phyloP scores from a whole-genome alignment of 2,113 vertebrate genomes.

The Oryzias javanicus region DNA sequence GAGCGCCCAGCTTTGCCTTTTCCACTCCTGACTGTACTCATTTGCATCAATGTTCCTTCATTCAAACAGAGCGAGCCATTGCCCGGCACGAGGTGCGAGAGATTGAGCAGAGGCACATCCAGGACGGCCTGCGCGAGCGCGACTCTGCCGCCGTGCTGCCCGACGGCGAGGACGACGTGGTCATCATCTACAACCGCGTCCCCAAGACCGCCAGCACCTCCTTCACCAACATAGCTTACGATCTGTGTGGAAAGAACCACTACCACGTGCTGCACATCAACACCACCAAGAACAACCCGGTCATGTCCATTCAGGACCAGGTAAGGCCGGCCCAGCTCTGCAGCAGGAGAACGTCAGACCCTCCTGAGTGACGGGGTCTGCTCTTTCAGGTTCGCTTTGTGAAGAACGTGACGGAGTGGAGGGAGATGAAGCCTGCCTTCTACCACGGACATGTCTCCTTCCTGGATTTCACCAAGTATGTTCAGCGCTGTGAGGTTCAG shows the following conservation, averaged over 20 bases:
- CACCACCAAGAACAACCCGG: conserved; percentile 99
- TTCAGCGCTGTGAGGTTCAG: too few relatives aligned
- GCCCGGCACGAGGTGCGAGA: conserved; percentile 95
- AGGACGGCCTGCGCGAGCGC: conserved; percentile 83
- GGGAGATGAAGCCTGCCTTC: conserved; percentile 97
- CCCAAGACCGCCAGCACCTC: conserved; percentile 99
- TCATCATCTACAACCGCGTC: conserved; percentile 97
- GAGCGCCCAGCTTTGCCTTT: too few relatives aligned
- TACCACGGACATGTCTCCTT: conserved; percentile 96
- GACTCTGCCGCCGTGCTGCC: conserved; percentile 38
- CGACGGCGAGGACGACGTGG: conserved; percentile 85
- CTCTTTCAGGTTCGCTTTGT: conserved; percentile 82
- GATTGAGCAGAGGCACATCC: conserved; percentile 92
- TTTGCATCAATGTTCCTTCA: background rate
- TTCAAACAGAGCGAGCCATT: conserved; percentile 87
- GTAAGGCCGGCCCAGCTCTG: conserved; percentile 53
- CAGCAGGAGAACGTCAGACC: background rate
- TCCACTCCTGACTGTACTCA: too few relatives aligned
- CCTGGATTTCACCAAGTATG: conserved; percentile 86
- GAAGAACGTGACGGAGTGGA: conserved; percentile 97
- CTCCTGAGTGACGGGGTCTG: background rate
- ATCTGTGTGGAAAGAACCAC: conserved; percentile 87
- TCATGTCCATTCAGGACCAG: conserved; percentile 99
- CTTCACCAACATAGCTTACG: conserved; percentile 94
- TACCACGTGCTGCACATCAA: conserved; percentile 99